Base-by-base conservation (phyloP, 2,888 invertebrate species). In the Lithophane leautieri region DNA sequence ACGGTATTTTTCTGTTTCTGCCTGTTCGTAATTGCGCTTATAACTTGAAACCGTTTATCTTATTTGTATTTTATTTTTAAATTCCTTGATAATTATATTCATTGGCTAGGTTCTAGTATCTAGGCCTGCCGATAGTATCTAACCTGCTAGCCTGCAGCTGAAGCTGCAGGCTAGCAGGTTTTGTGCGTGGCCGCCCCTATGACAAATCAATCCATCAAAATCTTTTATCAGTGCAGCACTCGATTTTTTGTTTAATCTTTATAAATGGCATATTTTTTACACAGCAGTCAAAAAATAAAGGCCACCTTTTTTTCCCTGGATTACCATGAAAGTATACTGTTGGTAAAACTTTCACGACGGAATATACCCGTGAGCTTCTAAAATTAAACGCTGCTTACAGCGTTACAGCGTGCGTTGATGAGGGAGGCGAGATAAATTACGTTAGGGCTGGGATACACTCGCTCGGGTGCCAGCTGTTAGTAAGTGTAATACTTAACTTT, bases 331-430 rank as follows among this genome's bases (percentile, higher is more conserved):
- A 73, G 67, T 70, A 76, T 28, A 66, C 66, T 44, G 74, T 66
- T 40, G 19, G 70, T 73, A 73, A 79, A 78, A 80, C 76, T 86
- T 85, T 87, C 81, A 77, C 78, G 67, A 67, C 67, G 75, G 73
- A 69, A 78, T 74, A 76, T 76, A 73, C 67, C 47, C 16, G 65
- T 69, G 70, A 73, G 82, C 80, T 79, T 88, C 85, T 84, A 86
- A 88, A 88, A 86, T 86, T 88, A 88, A 86, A 88, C 78, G 69
- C 61, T 73, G 75, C 77, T 82, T 82, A 77, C 78, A 77, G 66
- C 70, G 75, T 82, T 82, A 77, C 78, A 77, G 68, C 70, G 75
- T 79, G 81, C 78, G 88, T 86, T 78, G 81, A 79, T 77, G 83
- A 83, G 75, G 68, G 73, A 72, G 72, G 54, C 75, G 60, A 76